A percentile compares a stretch with the other conserved stretches of the same genome.
Conservation (phyloP, 2,797 vertebrate genomes). For the Anguilla megastoma region DNA sequence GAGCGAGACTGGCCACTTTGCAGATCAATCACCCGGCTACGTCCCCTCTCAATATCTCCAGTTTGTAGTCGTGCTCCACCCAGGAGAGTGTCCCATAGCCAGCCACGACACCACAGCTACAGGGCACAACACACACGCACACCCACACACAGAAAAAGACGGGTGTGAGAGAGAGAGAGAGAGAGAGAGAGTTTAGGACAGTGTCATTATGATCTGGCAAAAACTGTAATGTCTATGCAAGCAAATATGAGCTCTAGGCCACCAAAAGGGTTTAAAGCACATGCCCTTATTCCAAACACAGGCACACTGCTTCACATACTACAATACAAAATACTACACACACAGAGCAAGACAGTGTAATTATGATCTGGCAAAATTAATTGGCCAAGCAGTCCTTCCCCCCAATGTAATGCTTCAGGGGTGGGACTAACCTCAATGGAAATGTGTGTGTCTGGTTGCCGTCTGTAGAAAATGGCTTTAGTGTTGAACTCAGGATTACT, state of each 20-base stretch:
- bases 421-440: slow-evolving; percentile 67
- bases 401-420: background rate
- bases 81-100: slow-evolving; percentile 69
- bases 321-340: background rate
- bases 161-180: background rate
- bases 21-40: slow-evolving; percentile 66
- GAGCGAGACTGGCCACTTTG: slow-evolving; percentile 46
- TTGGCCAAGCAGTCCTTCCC: background rate
- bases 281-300: background rate
- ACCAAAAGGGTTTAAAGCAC: background rate
- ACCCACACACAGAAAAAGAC: background rate
- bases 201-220: too few relatives aligned
- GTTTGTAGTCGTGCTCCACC: slow-evolving; percentile 68
- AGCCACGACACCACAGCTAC: slow-evolving; percentile 72
- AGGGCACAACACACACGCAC: slow-evolving; percentile 22
- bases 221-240: background rate
- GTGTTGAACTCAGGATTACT: slow-evolving; percentile 75
- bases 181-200: slow-evolving; percentile 1
- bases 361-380: background rate
- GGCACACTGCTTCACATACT: slow-evolving; percentile 9
- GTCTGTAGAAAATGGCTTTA: slow-evolving; percentile 76
- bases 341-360: background rate
- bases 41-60: slow-evolving; percentile 56
- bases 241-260: background rate
- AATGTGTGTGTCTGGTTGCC: slow-evolving; percentile 63